Conservation (phyloP, 2,113 vertebrate genomes). For the Haemorhous mexicanus region DNA sequence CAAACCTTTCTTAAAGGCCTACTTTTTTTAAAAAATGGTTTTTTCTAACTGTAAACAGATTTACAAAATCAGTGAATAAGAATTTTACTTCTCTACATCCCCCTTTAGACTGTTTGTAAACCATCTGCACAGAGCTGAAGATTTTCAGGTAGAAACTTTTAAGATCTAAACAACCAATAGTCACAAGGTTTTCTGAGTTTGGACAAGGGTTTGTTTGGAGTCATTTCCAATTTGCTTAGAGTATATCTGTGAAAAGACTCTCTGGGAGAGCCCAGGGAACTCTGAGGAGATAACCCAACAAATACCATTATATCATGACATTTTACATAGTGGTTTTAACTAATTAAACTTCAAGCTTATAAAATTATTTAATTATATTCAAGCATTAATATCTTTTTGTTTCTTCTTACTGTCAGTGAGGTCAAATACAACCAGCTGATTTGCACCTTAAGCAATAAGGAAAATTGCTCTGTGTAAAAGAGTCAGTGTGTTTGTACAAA, state of each 20-base stretch:
- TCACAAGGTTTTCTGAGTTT: background rate
- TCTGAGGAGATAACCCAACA: background rate
- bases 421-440: background rate
- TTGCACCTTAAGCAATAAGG: background rate
- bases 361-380: background rate
- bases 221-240: background rate
- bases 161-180: background rate
- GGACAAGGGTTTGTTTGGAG: background rate
- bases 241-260: background rate
- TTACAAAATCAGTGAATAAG: background rate
- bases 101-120: background rate
- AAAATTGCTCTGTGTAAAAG: background rate
- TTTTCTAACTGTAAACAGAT: background rate
- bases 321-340: background rate
- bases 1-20: background rate
- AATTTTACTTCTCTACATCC: background rate
- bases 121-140: background rate
- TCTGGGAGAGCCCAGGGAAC: background rate
- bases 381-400: background rate
- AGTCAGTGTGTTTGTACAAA: background rate
- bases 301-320: accelerated
- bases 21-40: background rate
- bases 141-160: background rate
- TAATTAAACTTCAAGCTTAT: background rate
- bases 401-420: background rate